Evolutionary conservation across 2,113 vertebrate genomes (phyloP).

Genomic region (Rafetus swinhoei): DNA sequence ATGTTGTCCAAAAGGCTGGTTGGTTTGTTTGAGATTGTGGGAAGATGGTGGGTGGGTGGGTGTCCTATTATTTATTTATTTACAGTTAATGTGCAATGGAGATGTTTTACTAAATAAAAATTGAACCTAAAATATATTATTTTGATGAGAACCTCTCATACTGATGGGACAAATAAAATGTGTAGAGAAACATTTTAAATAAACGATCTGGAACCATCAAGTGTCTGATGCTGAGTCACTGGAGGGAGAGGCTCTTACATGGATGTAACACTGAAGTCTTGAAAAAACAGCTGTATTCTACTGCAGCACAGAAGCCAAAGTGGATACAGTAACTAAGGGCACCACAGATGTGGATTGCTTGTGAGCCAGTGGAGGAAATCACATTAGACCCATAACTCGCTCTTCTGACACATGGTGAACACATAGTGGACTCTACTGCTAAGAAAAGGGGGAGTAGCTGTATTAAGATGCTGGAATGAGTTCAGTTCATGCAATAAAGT

Average conservation of each 20-base stretch:
- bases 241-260: neutral
- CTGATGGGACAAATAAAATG: no score
- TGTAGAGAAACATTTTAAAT: neutral
- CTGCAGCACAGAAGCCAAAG: neutral
- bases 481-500: fast-evolving
- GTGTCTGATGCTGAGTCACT: neutral
- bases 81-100: neutral
- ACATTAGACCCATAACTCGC: neutral
- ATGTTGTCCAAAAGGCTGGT: neutral
- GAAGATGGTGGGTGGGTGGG: neutral
- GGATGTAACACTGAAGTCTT: neutral
- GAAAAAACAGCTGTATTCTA: neutral
- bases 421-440: no score
- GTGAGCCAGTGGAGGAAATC: neutral
- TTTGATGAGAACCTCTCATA: neutral
- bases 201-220: neutral
- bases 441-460: neutral
- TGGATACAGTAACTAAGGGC: neutral
- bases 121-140: neutral
- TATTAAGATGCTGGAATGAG: neutral
- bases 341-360: neutral
- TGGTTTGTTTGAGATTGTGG: neutral
- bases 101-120: neutral
- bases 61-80: neutral
- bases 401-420: neutral